Evolutionary conservation across 2,888 invertebrate genomes (phyloP), one percentile per base, ranked within the genome.

Genomic region (Callyntrura guangdongensis): DNA sequence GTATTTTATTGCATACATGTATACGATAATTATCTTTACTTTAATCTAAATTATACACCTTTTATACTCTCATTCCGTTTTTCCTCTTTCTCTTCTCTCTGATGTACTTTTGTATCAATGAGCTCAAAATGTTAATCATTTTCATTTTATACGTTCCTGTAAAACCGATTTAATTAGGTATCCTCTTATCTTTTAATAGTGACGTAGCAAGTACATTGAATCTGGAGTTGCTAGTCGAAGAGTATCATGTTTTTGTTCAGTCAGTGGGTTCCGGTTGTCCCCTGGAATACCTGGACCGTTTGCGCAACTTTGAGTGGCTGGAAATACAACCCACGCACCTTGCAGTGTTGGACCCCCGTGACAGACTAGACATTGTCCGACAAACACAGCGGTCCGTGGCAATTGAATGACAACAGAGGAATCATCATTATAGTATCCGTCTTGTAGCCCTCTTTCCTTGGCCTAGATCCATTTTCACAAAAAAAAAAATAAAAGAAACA

Each of bases 311-410:
- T 91, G 91, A 12, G 86, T 69, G 27, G 89, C 82, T 11, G 92
- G 91, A 84, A 93, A 93, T 12, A 93, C 67, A 12, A 91, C 83
- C 93, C 93, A 93, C 11, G 92, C 91, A 17, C 93, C 93, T 90
- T 93, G 93, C 14, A 93, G 83, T 27, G 92, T 90, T 0, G 92
- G 90, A 85, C 79, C 88, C 17, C 87, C 91, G 5, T 87, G 69
- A 49, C 93, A 93, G 14, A 92, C 84, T 14, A 92, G 85, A 67
- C 93, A 93, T 79, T 93, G 93, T 56, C 93, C 93, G 8, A 93
- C 89, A 61, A 93, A 93, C 27, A 93, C 92, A 4, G 92, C 93
- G n/a, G 93, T 93, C 9, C 93, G 91, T 27, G 89, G 89, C 4
- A 72, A 49, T 25, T 88, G 81, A 74, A 67, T 56, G 5, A 45